Percentiles rank a stretch among this genome's conserved stretches.
phyloP scores from a whole-genome alignment of 2,113 vertebrate genomes.

The Gorsachius goisagi region DNA sequence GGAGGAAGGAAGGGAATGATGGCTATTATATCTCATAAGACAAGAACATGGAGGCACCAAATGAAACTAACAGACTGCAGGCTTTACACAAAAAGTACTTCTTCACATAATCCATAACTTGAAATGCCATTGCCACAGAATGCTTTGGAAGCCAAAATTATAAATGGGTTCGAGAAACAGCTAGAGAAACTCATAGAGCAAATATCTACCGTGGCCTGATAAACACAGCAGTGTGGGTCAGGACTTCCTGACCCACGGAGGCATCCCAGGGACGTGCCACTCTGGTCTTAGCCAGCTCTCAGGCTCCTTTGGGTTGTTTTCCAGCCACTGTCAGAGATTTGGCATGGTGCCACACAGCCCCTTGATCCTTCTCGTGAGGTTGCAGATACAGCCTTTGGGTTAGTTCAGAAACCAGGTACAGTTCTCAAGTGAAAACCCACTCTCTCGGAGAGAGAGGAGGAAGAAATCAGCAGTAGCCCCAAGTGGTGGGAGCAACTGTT shows the following conservation, averaged over 20 bases:
- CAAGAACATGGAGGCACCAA: neutral
- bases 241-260: neutral
- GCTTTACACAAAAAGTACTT: neutral
- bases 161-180: neutral
- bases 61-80: neutral
- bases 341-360: neutral
- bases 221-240: neutral
- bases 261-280: neutral
- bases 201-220: neutral
- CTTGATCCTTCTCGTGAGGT: neutral
- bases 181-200: neutral
- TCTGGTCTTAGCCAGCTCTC: neutral
- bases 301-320: neutral
- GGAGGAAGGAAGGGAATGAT: neutral
- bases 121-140: neutral
- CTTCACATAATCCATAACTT: neutral
- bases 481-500: neutral
- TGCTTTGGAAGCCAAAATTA: neutral
- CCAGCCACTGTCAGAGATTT: fast-evolving
- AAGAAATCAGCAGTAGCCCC: neutral
- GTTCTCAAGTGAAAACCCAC: neutral
- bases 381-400: neutral
- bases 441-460: neutral
- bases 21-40: neutral
- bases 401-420: neutral